Percentiles rank a stretch among this genome's conserved stretches.
phyloP scores from a whole-genome alignment of 2,888 invertebrate species.

The Eristalinus aeneus region DNA sequence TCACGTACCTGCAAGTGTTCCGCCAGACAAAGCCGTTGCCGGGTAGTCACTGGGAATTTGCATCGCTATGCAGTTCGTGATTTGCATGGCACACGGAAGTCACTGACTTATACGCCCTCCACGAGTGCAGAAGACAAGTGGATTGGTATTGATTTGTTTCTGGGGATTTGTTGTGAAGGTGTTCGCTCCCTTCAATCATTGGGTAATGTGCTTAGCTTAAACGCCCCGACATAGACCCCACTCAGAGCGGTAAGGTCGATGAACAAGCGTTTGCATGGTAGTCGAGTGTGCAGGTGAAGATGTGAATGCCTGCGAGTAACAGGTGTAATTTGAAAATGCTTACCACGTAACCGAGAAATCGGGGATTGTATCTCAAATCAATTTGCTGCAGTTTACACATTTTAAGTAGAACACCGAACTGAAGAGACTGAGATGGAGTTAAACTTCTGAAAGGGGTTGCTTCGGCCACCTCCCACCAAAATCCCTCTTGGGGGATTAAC shows the following conservation, averaged over 20 bases:
- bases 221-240: background rate
- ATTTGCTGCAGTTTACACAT: background rate
- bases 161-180: background rate
- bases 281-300: background rate
- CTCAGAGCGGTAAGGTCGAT: background rate
- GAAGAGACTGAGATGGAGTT: too few species aligned
- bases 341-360: background rate
- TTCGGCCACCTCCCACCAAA: too few species aligned
- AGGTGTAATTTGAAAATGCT: background rate
- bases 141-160: background rate
- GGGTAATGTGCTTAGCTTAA: background rate
- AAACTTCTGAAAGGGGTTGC: too few species aligned
- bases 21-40: constrained; percentile 9
- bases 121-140: background rate
- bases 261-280: background rate
- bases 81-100: constrained; percentile 47
- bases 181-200: background rate
- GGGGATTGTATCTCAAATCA: background rate
- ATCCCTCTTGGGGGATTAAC: too few species aligned
- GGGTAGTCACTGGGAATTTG: constrained; percentile 12
- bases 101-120: background rate
- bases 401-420: background rate
- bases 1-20: constrained; percentile 3
- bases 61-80: constrained; percentile 28
- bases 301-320: background rate